These are phyloP conservation scores for Enteromius afrohamiltoni DNA, from an alignment of 2,797 vertebrate genomes.

Conservation along the genomic window DNA sequence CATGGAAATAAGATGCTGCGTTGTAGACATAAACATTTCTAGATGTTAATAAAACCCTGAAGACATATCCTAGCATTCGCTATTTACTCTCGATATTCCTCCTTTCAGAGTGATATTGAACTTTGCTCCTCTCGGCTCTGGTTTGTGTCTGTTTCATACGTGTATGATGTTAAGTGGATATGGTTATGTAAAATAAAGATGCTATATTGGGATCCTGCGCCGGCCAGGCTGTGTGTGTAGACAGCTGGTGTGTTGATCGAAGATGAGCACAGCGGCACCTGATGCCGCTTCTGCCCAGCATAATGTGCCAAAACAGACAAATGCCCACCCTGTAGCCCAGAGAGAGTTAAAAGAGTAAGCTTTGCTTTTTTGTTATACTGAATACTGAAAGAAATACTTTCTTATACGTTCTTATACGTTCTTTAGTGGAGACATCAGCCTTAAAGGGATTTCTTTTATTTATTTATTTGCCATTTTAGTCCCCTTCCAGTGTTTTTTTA, in stretches of 20 bases:
- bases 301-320: conserved; percentile 31
- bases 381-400: background rate
- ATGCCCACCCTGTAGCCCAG: background rate
- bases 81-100: conserved; percentile 21
- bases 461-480: background rate
- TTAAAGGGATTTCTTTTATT: background rate
- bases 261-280: conserved; percentile 8
- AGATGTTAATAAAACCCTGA: conserved; percentile 35
- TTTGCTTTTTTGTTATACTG: background rate
- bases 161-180: conserved; percentile 4
- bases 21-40: conserved; percentile 48
- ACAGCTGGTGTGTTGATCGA: conserved; percentile 32
- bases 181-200: conserved; percentile 8
- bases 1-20: conserved; percentile 34
- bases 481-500: background rate
- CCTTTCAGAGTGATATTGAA: conserved; percentile 18
- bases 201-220: conserved; percentile 7
- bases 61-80: background rate
- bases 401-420: too few relatives aligned
- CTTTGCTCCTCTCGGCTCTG: conserved; percentile 4
- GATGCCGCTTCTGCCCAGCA: conserved; percentile 5
- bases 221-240: background rate
- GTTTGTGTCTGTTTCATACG: conserved; percentile 6
- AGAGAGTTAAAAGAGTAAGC: background rate
- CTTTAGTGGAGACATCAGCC: background rate